Evolutionary conservation across 2,888 invertebrate species (phyloP).

Genomic region (Diarsia brunnea): DNA sequence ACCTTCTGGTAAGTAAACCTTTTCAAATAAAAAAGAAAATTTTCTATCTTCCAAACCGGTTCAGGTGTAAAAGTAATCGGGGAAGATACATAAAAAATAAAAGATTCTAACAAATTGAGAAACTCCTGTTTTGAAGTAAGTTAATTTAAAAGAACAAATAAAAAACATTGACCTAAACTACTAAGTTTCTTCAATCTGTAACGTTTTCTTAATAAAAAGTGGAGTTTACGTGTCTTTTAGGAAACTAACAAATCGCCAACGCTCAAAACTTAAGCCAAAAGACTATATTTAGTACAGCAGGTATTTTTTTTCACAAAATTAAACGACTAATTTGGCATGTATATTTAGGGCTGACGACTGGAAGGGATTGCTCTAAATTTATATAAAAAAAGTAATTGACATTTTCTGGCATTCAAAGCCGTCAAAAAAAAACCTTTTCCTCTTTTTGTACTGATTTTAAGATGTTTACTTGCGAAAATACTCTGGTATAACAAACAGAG

Average conservation of each 20-base stretch:
- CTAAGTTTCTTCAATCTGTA: too few relatives aligned
- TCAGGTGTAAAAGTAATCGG: too few relatives aligned
- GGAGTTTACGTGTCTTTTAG: too few relatives aligned
- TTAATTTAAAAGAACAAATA: too few relatives aligned
- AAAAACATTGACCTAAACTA: too few relatives aligned
- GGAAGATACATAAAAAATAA: too few relatives aligned
- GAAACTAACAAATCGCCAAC: constrained; percentile 23
- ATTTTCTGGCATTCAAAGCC: constrained; percentile 5
- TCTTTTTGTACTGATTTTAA: not conserved
- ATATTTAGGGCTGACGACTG: constrained; percentile 13
- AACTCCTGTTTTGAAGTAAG: too few relatives aligned
- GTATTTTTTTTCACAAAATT: constrained; percentile 50
- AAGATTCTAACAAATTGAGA: too few relatives aligned
- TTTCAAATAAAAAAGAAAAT: too few relatives aligned
- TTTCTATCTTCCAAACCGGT: too few relatives aligned
- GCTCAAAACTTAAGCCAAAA: constrained; percentile 7
- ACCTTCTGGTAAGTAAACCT: too few relatives aligned
- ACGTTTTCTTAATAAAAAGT: too few relatives aligned
- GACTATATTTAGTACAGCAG: constrained; percentile 5
- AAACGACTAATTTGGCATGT: constrained; percentile 51
- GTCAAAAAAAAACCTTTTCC: not conserved
- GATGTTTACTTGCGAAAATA: not conserved
- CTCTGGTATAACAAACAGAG: not conserved
- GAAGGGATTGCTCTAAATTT: not conserved
- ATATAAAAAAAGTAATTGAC: not conserved